Evolutionary conservation across 2,797 vertebrate species (phyloP).

Genomic region (Lutjanus argentimaculatus): DNA sequence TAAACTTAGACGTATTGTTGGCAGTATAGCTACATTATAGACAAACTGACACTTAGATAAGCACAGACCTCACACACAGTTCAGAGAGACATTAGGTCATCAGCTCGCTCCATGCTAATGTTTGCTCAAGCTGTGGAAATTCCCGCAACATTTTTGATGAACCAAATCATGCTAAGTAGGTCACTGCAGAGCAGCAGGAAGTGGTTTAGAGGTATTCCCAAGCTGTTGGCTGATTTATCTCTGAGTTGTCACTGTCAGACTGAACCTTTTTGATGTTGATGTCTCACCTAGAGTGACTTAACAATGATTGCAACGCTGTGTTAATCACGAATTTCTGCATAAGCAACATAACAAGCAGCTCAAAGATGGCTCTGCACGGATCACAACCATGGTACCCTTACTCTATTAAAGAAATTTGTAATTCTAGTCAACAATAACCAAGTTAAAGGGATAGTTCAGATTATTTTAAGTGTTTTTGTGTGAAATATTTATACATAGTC

Average conservation of each 20-base stretch:
- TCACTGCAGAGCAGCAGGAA: conserved; percentile 60
- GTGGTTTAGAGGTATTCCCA: conserved; percentile 56
- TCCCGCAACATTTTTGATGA: conserved; percentile 45
- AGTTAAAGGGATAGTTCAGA: neutral
- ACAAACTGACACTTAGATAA: conserved; percentile 7
- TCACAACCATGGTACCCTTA: neutral
- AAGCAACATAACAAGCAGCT: neutral
- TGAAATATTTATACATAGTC: no score
- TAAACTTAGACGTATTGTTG: neutral
- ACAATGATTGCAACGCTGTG: conserved; percentile 2
- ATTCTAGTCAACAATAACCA: neutral
- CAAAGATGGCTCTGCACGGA: neutral
- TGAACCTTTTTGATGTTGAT: conserved; percentile 46
- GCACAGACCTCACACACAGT: conserved; percentile 8
- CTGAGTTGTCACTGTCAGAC: conserved; percentile 34
- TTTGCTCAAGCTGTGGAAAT: conserved; percentile 53
- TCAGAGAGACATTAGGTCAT: conserved; percentile 36
- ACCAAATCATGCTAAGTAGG: conserved; percentile 67
- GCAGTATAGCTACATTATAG: neutral
- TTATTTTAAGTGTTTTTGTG: no score
- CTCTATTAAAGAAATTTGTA: neutral
- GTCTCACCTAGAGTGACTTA: conserved; percentile 25
- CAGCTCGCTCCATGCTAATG: conserved; percentile 17
- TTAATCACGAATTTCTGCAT: neutral
- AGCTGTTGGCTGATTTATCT: conserved; percentile 45